These are phyloP conservation scores for Danaus melanippus DNA, from an alignment of 1,140 invertebrate genomes.

Conservation along the genomic window DNA sequence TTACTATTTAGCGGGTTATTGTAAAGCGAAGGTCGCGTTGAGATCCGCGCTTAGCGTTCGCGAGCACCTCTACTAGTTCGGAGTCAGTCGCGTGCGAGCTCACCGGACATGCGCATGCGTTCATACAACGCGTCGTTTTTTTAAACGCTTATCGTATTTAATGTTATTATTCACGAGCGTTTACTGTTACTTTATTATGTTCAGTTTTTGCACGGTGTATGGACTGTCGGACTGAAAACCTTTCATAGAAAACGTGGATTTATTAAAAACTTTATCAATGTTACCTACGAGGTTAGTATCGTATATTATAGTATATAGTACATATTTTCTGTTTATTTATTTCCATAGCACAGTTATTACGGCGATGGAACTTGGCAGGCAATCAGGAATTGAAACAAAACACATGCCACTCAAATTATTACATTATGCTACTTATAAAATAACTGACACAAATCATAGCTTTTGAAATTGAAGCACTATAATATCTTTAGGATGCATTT, in stretches of 20 bases:
- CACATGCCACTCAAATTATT: conserved; percentile 28
- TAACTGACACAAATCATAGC: too few relatives aligned
- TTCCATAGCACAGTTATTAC: conserved; percentile 24
- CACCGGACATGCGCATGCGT: conserved; percentile 28
- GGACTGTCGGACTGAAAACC: too few relatives aligned
- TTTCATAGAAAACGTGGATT: too few relatives aligned
- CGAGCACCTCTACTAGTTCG: conserved; percentile 22
- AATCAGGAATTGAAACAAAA: conserved; percentile 30
- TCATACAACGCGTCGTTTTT: conserved; percentile 5
- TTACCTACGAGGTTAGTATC: conserved; percentile 21
- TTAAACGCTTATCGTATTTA: conserved; percentile 1
- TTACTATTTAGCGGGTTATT: too few relatives aligned
- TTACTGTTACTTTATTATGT: too few relatives aligned
- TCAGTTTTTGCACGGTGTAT: too few relatives aligned
- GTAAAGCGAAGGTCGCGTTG: conserved; percentile 25
- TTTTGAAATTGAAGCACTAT: too few relatives aligned
- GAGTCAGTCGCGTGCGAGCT: conserved; percentile 37
- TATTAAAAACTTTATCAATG: too few relatives aligned
- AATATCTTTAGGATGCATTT: too few relatives aligned
- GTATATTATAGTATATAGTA: conserved; percentile 12
- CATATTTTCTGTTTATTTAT: conserved; percentile 33
- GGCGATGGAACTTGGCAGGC: conserved; percentile 27
- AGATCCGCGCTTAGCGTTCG: conserved; percentile 7
- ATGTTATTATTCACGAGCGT: too few relatives aligned
- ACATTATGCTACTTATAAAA: conserved; percentile 2